Evolutionary conservation across 2,113 vertebrate species (phyloP).

Genomic region (Crotalus helleri): DNA sequence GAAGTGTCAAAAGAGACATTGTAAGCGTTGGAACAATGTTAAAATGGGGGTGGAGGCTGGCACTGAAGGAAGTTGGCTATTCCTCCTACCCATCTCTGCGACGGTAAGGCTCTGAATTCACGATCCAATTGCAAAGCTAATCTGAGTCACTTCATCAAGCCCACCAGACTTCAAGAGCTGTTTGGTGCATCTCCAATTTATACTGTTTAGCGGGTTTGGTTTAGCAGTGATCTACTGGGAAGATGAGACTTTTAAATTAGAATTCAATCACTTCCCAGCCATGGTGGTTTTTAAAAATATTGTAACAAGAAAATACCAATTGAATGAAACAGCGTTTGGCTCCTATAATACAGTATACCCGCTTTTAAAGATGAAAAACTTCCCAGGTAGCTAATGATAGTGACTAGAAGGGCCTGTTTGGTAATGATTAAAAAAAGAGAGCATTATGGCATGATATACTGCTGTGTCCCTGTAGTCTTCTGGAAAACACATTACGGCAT

Average conservation of each 20-base stretch:
- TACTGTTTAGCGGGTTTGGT: not conserved
- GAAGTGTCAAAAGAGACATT: too few relatives aligned
- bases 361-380: not conserved
- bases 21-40: not conserved
- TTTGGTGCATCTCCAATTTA: not conserved
- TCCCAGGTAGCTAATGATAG: not conserved
- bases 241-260: not conserved
- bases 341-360: not conserved
- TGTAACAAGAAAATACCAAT: not conserved
- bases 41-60: not conserved
- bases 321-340: not conserved
- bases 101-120: not conserved
- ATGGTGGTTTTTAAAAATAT: not conserved
- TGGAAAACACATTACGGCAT: not conserved
- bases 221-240: not conserved
- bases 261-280: not conserved
- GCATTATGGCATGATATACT: not conserved
- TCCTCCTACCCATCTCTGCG: not conserved
- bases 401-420: not conserved
- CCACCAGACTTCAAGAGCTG: not conserved
- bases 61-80: not conserved
- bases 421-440: not conserved
- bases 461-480: not conserved
- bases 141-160: not conserved
- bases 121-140: not conserved